Evolutionary conservation across 2,888 invertebrate genomes (phyloP).

Genomic region (Heterodera filipjevi): DNA sequence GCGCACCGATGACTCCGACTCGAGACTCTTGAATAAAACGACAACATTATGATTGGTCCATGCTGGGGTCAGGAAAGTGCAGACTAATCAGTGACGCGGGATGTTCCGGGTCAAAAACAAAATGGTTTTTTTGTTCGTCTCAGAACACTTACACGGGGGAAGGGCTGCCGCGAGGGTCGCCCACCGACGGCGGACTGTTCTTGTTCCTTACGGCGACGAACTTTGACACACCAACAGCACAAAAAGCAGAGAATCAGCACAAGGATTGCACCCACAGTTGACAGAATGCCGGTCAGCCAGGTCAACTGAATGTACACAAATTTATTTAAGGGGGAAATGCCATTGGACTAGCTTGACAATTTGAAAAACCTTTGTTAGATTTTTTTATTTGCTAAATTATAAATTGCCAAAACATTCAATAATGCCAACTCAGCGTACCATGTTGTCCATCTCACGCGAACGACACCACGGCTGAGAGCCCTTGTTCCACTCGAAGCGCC

Average conservation of each 20-base stretch:
- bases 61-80: too few species aligned
- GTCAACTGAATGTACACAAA: constrained; percentile 42
- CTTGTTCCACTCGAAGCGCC: constrained; percentile 64
- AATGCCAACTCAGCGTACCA: constrained; percentile 24
- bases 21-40: neutral
- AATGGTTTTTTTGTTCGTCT: too few species aligned
- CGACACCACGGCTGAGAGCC: constrained; percentile 64
- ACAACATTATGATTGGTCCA: neutral
- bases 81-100: too few species aligned
- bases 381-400: too few species aligned
- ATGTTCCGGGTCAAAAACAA: too few species aligned
- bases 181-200: neutral
- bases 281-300: constrained; percentile 60
- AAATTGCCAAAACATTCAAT: too few species aligned
- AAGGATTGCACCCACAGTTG: constrained; percentile 41
- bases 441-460: constrained; percentile 62
- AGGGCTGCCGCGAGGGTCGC: neutral
- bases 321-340: too few species aligned
- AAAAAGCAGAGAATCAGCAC: constrained; percentile 42
- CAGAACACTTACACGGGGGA: neutral
- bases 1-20: neutral
- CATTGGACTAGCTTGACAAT: too few species aligned
- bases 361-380: too few species aligned
- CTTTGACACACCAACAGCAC: constrained; percentile 43
- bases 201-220: constrained; percentile 35